These are phyloP conservation scores for Pseudomyrmex cubaensis DNA, from an alignment of 1,140 invertebrate species.

Conservation along the genomic window DNA sequence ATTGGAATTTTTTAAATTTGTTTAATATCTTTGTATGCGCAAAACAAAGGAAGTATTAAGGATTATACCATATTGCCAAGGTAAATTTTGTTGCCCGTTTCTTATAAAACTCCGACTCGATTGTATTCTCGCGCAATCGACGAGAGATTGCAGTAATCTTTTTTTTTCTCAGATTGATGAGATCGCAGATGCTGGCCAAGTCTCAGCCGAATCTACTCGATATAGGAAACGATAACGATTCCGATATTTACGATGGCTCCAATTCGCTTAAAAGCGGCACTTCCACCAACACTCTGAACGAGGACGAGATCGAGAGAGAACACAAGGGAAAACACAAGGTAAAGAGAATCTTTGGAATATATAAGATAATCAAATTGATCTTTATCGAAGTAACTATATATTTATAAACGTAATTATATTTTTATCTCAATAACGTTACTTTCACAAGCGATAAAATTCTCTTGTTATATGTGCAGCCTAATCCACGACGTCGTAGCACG, in stretches of 20 bases:
- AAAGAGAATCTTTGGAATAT: conserved; percentile 15
- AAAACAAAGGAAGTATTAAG: conserved; percentile 19
- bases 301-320: conserved; percentile 78
- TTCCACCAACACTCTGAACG: conserved; percentile 78
- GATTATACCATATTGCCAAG: background rate
- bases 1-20: background rate
- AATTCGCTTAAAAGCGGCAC: conserved; percentile 77
- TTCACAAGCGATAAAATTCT: background rate
- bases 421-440: background rate
- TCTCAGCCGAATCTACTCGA: conserved; percentile 85
- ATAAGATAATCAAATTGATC: background rate
- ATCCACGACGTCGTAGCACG: conserved; percentile 82
- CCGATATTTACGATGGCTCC: conserved; percentile 79
- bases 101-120: background rate
- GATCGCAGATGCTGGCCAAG: conserved; percentile 83
- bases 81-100: background rate
- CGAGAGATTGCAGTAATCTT: conserved; percentile 24
- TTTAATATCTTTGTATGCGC: conserved; percentile 10
- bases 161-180: conserved; percentile 79
- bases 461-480: conserved; percentile 70
- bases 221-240: conserved; percentile 80
- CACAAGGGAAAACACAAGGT: conserved; percentile 78
- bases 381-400: too few species aligned
- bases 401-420: background rate
- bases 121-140: background rate